These are phyloP conservation scores for Ennomos quercinarius DNA, from an alignment of 2,888 invertebrate genomes.

Conservation along the genomic window DNA sequence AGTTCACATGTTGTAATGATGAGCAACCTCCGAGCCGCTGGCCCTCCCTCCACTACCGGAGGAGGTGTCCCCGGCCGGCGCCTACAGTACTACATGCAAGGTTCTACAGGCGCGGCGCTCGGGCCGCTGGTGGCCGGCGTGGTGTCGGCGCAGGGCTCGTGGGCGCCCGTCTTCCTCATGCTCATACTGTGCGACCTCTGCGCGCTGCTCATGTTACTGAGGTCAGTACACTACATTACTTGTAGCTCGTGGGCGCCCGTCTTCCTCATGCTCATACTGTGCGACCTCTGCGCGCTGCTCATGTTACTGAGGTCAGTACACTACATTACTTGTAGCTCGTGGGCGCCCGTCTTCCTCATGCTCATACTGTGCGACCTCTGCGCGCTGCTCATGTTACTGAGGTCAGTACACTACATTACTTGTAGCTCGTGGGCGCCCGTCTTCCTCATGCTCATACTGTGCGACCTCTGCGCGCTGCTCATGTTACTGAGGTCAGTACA, in stretches of 20 bases:
- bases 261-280: neutral
- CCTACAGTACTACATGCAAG: no score
- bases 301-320: slow-evolving; percentile 92
- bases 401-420: slow-evolving; percentile 55
- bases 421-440: slow-evolving; percentile 92
- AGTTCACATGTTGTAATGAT: no score
- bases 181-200: slow-evolving; percentile 92
- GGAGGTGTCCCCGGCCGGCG: no score
- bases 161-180: slow-evolving; percentile 96
- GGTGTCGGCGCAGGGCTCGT: slow-evolving; percentile 88
- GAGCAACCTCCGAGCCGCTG: no score
- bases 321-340: slow-evolving; percentile 90
- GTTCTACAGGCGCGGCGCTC: slow-evolving; percentile 92
- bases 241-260: neutral
- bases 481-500: slow-evolving; percentile 83
- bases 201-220: slow-evolving; percentile 89
- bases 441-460: slow-evolving; percentile 95
- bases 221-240: slow-evolving; percentile 58
- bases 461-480: slow-evolving; percentile 91
- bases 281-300: slow-evolving; percentile 90
- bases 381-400: slow-evolving; percentile 89
- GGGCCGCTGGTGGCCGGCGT: slow-evolving; percentile 96
- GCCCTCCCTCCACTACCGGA: no score
- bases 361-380: slow-evolving; percentile 92
- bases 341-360: slow-evolving; percentile 96